These are phyloP conservation scores for Drosophila pectinifera DNA, from an alignment of 1,140 invertebrate species.

Conservation along the genomic window DNA sequence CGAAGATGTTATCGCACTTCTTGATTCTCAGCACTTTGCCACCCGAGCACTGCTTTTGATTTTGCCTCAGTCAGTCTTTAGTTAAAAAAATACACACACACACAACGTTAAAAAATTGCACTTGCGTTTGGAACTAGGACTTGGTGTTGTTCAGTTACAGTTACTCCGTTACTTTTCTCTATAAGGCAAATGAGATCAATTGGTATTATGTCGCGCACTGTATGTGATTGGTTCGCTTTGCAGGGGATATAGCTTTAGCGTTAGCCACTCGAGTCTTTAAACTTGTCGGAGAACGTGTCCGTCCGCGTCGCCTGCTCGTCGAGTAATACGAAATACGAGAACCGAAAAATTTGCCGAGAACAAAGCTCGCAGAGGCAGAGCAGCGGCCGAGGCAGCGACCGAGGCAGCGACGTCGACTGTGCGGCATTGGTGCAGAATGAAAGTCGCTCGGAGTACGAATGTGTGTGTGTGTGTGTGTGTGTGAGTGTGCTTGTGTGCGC, in stretches of 20 bases:
- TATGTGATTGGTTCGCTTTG: conserved; percentile 12
- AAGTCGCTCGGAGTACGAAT: conserved; percentile 26
- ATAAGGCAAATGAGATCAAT: conserved; percentile 58
- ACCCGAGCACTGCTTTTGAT: conserved; percentile 20
- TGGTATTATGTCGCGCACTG: conserved; percentile 10
- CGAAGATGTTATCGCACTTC: conserved; percentile 12
- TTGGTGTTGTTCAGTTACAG: background rate
- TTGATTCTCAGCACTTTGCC: conserved; percentile 12
- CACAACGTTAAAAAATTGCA: conserved; percentile 50
- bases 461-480: conserved; percentile 21
- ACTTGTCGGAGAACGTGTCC: conserved; percentile 23
- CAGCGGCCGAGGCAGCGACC: conserved; percentile 21
- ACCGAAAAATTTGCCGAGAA: conserved; percentile 69
- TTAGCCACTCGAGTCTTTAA: conserved; percentile 62
- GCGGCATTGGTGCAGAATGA: conserved; percentile 39
- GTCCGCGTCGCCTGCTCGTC: conserved; percentile 67
- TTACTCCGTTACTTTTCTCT: background rate
- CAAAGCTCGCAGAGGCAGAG: conserved; percentile 41
- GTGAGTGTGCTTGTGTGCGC: conserved; percentile 22
- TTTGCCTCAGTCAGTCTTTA: conserved; percentile 57
- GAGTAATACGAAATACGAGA: conserved; percentile 77
- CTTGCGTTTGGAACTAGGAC: conserved; percentile 21
- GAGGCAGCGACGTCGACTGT: conserved; percentile 32
- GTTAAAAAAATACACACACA: conserved; percentile 11
- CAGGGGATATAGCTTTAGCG: conserved; percentile 29